phyloP scores from a whole-genome alignment of 2,113 vertebrate species.

The Thermophis baileyi region DNA sequence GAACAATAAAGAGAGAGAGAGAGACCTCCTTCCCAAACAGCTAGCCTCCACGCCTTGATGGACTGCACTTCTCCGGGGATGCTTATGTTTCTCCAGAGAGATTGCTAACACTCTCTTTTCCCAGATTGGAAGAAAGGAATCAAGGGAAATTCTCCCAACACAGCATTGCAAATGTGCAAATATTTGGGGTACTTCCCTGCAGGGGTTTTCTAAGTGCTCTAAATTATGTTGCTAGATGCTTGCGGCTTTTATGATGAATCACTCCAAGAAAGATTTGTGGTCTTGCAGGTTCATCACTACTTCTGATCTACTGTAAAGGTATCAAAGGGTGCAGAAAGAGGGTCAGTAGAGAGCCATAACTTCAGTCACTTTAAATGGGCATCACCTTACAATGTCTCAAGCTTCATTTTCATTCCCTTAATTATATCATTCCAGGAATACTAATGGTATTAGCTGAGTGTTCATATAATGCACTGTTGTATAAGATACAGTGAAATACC shows the following conservation, averaged over 20 bases:
- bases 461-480: constrained; percentile 47
- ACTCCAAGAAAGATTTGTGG: too few species aligned
- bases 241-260: not conserved
- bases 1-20: not conserved
- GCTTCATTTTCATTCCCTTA: not conserved
- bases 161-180: not conserved
- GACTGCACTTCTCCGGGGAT: not conserved
- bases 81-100: not conserved
- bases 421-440: not conserved
- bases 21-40: not conserved
- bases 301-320: not conserved
- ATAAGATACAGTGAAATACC: constrained; percentile 41
- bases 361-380: not conserved
- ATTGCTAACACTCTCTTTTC: not conserved
- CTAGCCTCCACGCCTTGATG: not conserved
- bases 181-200: not conserved
- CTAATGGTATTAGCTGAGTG: constrained; percentile 23
- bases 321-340: not conserved
- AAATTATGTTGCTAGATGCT: not conserved
- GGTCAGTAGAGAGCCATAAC: not conserved
- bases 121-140: not conserved
- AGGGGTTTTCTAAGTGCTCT: not conserved
- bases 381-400: not conserved
- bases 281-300: not conserved
- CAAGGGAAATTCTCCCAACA: not conserved